These are phyloP conservation scores for Acleris cristana DNA, from an alignment of 2,888 invertebrate species.

Conservation along the genomic window DNA sequence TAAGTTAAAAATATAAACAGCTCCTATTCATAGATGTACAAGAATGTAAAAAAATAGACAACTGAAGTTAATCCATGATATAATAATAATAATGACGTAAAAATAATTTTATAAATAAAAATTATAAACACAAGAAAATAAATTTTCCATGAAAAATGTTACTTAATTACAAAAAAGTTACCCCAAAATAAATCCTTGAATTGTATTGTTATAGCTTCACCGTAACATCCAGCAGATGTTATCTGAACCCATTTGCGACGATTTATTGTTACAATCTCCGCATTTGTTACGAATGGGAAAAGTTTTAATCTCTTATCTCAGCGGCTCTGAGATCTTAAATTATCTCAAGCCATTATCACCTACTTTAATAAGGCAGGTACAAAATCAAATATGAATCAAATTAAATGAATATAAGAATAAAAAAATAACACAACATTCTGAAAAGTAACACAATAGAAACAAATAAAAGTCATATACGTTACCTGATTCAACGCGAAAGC, in stretches of 20 bases:
- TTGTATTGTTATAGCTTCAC: not conserved
- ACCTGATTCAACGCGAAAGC: conserved; percentile 47
- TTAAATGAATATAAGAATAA: not conserved
- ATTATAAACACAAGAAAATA: not conserved
- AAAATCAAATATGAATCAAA: not conserved
- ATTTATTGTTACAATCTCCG: conserved; percentile 33
- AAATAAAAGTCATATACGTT: conserved; percentile 50
- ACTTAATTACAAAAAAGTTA: not conserved
- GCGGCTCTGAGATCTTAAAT: conserved; percentile 30
- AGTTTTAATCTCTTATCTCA: conserved; percentile 46
- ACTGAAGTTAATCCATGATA: no score
- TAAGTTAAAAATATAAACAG: no score
- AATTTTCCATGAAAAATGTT: not conserved
- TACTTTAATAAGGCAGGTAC: conserved; percentile 11
- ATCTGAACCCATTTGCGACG: conserved; percentile 29
- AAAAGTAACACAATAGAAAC: conserved; percentile 34
- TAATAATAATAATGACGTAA: no score
- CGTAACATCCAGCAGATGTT: conserved; percentile 24
- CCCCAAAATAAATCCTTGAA: conserved; percentile 5
- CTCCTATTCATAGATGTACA: no score
- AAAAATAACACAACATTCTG: conserved; percentile 27
- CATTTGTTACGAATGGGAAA: conserved; percentile 45
- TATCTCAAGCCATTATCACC: conserved; percentile 37
- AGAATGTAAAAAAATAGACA: no score
- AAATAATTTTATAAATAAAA: no score